phyloP scores from a whole-genome alignment of 2,113 vertebrate genomes.

The Pantherophis guttatus region DNA sequence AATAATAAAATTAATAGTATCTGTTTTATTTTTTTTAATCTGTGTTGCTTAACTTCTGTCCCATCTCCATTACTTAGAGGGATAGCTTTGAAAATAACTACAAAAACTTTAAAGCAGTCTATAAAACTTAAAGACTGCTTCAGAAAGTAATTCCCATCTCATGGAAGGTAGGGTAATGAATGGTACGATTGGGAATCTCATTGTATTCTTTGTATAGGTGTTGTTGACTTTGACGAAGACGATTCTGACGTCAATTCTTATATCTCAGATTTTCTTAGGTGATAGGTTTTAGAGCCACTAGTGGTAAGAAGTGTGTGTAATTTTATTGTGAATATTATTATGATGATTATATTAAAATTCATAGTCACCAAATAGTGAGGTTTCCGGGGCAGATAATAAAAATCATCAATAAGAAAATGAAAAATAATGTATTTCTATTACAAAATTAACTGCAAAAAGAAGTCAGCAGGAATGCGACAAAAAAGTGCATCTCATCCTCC shows the following conservation, averaged over 20 bases:
- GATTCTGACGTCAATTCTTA: background rate
- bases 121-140: background rate
- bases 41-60: background rate
- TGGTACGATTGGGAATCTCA: background rate
- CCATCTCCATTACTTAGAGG: background rate
- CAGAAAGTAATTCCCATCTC: background rate
- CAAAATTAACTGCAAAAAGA: background rate
- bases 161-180: background rate
- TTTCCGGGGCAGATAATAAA: background rate
- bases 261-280: background rate
- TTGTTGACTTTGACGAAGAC: background rate
- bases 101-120: background rate
- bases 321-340: background rate
- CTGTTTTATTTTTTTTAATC: background rate
- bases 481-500: background rate
- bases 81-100: background rate
- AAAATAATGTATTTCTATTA: background rate
- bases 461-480: background rate
- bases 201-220: background rate
- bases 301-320: background rate
- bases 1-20: background rate
- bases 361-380: background rate
- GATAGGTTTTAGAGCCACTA: background rate
- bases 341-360: background rate
- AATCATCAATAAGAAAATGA: background rate